phyloP scores from a whole-genome alignment of 2,797 vertebrate genomes.

The Steatocranus sp. region DNA sequence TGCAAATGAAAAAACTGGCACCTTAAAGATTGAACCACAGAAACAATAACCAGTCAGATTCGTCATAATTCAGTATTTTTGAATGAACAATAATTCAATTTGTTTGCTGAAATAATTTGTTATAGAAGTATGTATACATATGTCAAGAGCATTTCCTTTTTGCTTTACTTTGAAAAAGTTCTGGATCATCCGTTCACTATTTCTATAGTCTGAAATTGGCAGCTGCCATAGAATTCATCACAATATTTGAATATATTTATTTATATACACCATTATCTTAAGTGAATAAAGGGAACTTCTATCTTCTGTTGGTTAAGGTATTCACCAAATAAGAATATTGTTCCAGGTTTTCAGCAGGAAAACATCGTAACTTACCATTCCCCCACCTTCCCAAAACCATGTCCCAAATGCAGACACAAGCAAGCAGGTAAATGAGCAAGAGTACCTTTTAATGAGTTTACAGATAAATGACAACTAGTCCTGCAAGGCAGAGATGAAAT shows the following conservation, averaged over 20 bases:
- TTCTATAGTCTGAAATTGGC: neutral
- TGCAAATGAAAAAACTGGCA: neutral
- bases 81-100: neutral
- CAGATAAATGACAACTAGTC: neutral
- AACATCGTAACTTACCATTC: neutral
- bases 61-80: neutral
- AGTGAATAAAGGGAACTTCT: neutral
- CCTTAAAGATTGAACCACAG: neutral
- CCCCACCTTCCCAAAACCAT: neutral
- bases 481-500: neutral
- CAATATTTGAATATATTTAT: neutral
- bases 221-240: neutral
- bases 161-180: neutral
- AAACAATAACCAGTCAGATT: neutral
- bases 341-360: neutral
- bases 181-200: neutral
- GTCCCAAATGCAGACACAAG: neutral
- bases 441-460: neutral
- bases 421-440: neutral
- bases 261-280: neutral
- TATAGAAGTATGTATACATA: neutral
- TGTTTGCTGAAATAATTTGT: neutral
- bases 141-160: neutral
- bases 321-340: neutral
- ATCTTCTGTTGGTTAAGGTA: neutral